A percentile compares a stretch with the other conserved stretches of the same genome.
These are phyloP conservation scores for Laterallus jamaicensis DNA, from an alignment of 2,113 vertebrate species.

Conservation along the genomic window DNA sequence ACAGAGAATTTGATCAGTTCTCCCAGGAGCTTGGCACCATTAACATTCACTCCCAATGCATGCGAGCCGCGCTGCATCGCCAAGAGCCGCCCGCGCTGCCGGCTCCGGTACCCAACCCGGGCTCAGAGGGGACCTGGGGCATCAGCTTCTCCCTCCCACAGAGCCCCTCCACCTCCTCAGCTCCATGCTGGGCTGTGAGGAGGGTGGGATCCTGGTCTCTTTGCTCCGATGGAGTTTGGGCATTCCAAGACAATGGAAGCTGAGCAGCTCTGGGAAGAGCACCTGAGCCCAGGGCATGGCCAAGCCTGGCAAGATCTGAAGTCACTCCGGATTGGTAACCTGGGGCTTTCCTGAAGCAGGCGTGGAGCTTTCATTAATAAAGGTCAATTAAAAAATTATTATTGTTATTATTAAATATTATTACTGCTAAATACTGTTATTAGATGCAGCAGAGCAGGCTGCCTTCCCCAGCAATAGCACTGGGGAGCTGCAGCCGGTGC, in stretches of 20 bases:
- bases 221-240: neutral
- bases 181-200: neutral
- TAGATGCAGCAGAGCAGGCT: neutral
- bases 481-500: neutral
- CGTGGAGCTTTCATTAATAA: neutral
- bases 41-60: neutral
- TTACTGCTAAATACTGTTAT: neutral
- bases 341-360: neutral
- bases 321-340: neutral
- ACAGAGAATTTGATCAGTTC: constrained; percentile 36
- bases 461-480: neutral
- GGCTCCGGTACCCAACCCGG: neutral
- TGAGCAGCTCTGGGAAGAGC: neutral
- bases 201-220: neutral
- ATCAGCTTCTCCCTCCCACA: neutral
- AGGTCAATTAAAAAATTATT: neutral
- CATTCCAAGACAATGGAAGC: neutral
- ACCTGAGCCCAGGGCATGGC: neutral
- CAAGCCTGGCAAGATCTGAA: neutral
- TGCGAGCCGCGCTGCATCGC: neutral
- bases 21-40: constrained; percentile 48
- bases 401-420: neutral
- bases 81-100: neutral
- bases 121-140: neutral
- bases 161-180: neutral